phyloP scores from a whole-genome alignment of 2,113 vertebrate genomes.

The Carassius gibelio region DNA sequence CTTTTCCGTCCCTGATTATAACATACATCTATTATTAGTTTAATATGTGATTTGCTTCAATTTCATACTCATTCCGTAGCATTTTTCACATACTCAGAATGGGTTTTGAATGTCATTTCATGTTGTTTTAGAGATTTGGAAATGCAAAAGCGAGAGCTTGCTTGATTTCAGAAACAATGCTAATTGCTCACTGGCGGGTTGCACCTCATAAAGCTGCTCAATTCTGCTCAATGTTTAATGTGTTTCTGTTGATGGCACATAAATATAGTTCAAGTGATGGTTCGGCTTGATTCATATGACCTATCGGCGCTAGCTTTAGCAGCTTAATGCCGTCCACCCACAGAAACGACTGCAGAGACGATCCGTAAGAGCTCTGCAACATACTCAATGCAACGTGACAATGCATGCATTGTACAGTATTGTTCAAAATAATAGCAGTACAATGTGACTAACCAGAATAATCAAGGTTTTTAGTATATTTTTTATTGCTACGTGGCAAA shows the following conservation, averaged over 20 bases:
- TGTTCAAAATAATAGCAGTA: no score
- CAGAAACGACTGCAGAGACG: background rate
- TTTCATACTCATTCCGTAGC: no score
- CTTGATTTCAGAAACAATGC: background rate
- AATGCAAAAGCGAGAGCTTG: background rate
- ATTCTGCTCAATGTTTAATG: background rate
- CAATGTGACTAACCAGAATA: no score
- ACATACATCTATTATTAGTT: no score
- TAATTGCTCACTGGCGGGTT: background rate
- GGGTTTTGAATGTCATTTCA: background rate
- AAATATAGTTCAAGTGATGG: slow-evolving; percentile 5
- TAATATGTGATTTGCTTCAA: no score
- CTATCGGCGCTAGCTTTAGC: background rate
- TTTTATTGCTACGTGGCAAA: no score
- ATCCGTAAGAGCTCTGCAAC: background rate
- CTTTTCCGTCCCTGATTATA: no score
- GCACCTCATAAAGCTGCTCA: background rate
- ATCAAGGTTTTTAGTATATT: no score
- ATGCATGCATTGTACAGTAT: background rate
- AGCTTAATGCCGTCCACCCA: slow-evolving; percentile 5
- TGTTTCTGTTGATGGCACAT: background rate
- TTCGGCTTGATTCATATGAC: background rate
- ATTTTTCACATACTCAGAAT: no score
- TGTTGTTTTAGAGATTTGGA: background rate
- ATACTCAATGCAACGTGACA: background rate